These are phyloP conservation scores for Pangasius djambal DNA, from an alignment of 2,797 vertebrate species.

Conservation along the genomic window DNA sequence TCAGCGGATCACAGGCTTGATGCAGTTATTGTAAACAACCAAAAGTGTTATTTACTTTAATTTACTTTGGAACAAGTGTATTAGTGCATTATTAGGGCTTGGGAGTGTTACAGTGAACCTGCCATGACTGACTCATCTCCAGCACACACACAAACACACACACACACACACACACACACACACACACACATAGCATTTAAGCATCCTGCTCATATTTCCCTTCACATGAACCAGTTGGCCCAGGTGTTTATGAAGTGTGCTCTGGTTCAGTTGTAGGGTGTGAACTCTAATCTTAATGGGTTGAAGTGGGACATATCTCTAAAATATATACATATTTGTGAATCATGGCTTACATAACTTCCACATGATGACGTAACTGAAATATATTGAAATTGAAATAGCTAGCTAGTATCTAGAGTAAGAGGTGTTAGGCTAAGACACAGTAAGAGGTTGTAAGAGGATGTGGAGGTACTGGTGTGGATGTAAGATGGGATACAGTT, in stretches of 20 bases:
- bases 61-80: too few species aligned
- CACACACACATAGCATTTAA: not conserved
- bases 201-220: not conserved
- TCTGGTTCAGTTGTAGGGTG: not conserved
- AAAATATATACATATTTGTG: not conserved
- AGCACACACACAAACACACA: not conserved
- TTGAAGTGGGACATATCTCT: not conserved
- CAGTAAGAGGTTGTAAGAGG: too few species aligned
- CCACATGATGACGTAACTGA: too few species aligned
- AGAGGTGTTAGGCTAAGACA: too few species aligned
- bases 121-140: slow-evolving; percentile 3
- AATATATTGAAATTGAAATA: too few species aligned
- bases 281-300: not conserved
- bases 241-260: not conserved
- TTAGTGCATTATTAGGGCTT: not conserved
- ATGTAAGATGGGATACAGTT: too few species aligned
- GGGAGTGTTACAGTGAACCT: not conserved
- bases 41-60: too few species aligned
- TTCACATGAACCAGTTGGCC: not conserved
- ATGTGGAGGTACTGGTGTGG: too few species aligned
- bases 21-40: too few species aligned
- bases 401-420: too few species aligned
- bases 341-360: not conserved
- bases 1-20: too few species aligned
- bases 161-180: not conserved